Percentiles rank a stretch among this genome's conserved stretches.
Evolutionary conservation across 1,140 invertebrate genomes (phyloP).

Genomic region (Drosophila ambigua): DNA sequence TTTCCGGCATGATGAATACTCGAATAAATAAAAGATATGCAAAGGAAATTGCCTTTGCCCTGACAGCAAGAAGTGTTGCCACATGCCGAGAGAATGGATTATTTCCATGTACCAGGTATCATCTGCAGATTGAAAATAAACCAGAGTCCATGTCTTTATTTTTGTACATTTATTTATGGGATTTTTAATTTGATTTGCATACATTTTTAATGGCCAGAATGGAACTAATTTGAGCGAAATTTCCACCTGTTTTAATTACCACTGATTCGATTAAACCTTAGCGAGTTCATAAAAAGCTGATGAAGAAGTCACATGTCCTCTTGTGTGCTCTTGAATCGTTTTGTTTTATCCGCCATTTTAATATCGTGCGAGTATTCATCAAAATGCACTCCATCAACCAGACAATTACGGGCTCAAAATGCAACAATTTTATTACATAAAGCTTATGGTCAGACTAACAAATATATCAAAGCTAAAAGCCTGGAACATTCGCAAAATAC

Average conservation of each 20-base stretch:
- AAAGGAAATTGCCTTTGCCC: conserved; percentile 30
- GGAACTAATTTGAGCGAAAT: no score
- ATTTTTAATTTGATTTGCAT: no score
- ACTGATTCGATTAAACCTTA: no score
- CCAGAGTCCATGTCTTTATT: no score
- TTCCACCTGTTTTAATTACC: no score
- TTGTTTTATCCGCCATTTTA: not conserved
- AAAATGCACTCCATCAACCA: conserved; percentile 47
- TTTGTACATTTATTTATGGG: no score
- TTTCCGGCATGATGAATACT: conserved; percentile 54
- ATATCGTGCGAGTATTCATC: conserved; percentile 15
- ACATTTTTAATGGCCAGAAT: no score
- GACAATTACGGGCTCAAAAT: conserved; percentile 61
- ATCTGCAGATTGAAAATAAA: not conserved
- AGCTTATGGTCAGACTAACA: conserved; percentile 72
- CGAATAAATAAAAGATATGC: conserved; percentile 26
- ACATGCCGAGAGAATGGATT: no score
- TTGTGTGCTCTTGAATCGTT: not conserved
- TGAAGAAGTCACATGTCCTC: not conserved
- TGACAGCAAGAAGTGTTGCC: no score
- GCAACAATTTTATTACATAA: conserved; percentile 65
- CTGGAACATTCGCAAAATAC: conserved; percentile 51
- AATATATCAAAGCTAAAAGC: conserved; percentile 78
- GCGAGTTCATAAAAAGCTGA: no score
- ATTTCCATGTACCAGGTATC: no score